Conservation (phyloP, 2,888 invertebrate species). For the Nemotelus pantherinus region DNA sequence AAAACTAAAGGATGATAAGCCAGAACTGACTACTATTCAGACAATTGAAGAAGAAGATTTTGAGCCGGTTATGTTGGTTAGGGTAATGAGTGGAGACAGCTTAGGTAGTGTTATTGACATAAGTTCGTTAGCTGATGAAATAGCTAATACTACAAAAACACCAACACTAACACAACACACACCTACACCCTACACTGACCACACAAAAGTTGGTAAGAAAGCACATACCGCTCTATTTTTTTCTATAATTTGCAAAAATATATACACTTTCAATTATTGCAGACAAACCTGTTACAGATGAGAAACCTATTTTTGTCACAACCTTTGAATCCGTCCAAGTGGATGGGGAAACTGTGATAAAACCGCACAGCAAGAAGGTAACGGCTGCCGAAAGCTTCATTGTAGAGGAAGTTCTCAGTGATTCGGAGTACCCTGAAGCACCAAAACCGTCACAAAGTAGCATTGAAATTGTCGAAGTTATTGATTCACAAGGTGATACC, state of each 20-base stretch:
- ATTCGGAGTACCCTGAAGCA: constrained; percentile 59
- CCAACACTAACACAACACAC: constrained; percentile 56
- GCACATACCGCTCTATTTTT: constrained; percentile 53
- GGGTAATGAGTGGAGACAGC: constrained; percentile 62
- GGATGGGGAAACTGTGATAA: constrained; percentile 61
- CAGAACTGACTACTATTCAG: constrained; percentile 65
- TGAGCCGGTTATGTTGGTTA: constrained; percentile 62
- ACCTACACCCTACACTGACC: constrained; percentile 57
- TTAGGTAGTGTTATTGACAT: constrained; percentile 50
- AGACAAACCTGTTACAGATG: constrained; percentile 57
- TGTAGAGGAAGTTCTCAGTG: constrained; percentile 63
- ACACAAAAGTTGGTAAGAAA: constrained; percentile 58
- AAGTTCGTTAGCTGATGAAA: constrained; percentile 58
- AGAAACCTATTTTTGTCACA: constrained; percentile 63
- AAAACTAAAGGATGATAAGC: constrained; percentile 58
- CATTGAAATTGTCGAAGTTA: constrained; percentile 62
- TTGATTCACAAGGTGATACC: constrained; percentile 60
- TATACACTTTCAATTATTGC: not conserved
- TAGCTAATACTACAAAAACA: constrained; percentile 52
- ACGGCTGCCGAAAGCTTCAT: constrained; percentile 61
- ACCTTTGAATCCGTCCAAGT: constrained; percentile 64
- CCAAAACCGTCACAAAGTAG: constrained; percentile 56
- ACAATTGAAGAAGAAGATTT: constrained; percentile 66
- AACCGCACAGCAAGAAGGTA: constrained; percentile 62
- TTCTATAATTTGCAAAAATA: too few relatives aligned